Conservation (phyloP, 2,888 invertebrate genomes). For the Tiliacea citrago region DNA sequence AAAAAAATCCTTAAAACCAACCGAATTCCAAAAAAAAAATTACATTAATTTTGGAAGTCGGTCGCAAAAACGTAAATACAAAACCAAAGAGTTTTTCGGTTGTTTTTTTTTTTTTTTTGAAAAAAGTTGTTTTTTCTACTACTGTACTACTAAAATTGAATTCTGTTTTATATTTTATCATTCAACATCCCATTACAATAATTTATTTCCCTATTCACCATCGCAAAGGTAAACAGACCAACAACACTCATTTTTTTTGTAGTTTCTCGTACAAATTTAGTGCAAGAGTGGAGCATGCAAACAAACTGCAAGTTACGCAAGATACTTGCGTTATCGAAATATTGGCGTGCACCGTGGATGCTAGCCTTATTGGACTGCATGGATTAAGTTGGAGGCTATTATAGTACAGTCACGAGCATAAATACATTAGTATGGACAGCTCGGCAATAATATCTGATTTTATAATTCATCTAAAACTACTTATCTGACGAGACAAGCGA, state of each 20-base stretch:
- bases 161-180: background rate
- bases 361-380: background rate
- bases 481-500: background rate
- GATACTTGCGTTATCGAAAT: background rate
- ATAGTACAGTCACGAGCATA: background rate
- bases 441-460: background rate
- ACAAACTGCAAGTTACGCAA: background rate
- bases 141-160: background rate
- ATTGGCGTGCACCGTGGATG: background rate
- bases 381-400: background rate
- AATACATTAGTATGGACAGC: background rate
- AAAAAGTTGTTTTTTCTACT: background rate
- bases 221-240: background rate
- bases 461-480: background rate
- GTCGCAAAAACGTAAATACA: no score
- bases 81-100: no score
- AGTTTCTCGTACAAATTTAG: background rate
- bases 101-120: no score
- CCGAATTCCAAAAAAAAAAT: no score
- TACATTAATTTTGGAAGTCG: no score
- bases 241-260: no score
- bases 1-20: no score
- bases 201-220: constrained; percentile 3
- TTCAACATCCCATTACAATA: constrained; percentile 14
- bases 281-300: background rate